Base-by-base conservation (phyloP, 2,888 invertebrate species). In the Catocala fraxini region DNA sequence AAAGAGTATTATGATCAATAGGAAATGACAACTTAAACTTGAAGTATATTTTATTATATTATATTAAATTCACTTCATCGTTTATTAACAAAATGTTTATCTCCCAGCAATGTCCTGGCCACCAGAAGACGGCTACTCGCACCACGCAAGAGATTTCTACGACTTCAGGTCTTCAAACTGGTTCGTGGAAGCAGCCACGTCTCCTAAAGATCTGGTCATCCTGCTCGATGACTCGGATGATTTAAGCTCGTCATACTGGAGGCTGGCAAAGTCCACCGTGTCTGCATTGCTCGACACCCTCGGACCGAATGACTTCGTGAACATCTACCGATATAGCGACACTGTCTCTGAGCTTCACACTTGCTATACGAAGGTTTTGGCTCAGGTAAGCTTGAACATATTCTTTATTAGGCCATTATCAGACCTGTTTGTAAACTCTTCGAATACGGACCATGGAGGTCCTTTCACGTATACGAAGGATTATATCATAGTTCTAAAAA, bases 101-200 rank as follows among this genome's bases (percentile, higher is more conserved):
- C 35, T 45, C 57, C 4, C 83, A 96, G 97, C 96, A 11, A 97
- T 97, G 84, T 96, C 97, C 15, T 97, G 98, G 98, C 97, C 97
- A 13, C 97, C 97, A 33, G 96, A 97, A 89, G 97, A 97, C 75
- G 96, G 96, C 55, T 96, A 96, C 74, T 97, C 97, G 55, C 95
- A 97, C 80, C 98, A 97, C 84, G 97, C 96, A 74, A 96, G 97
- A 60, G 96, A 96, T 71, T 96, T 99, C 82, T 99, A 99, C 94
- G 99, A 99, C 93, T 99, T 98, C 86, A 96, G 99, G 42, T 96
- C 98, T 10, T 97, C 98, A 49, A 97, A 97, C 80, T 99, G 99
- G 99, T 99, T 99, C 90, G 97, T 99, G 10, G 98, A 98, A 78
- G 99, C 99, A 0, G 99, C 99, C 11, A 98, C 99, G 6, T 99